Conservation (phyloP, 2,113 vertebrate species). For the Pelecanoides urinatrix region DNA sequence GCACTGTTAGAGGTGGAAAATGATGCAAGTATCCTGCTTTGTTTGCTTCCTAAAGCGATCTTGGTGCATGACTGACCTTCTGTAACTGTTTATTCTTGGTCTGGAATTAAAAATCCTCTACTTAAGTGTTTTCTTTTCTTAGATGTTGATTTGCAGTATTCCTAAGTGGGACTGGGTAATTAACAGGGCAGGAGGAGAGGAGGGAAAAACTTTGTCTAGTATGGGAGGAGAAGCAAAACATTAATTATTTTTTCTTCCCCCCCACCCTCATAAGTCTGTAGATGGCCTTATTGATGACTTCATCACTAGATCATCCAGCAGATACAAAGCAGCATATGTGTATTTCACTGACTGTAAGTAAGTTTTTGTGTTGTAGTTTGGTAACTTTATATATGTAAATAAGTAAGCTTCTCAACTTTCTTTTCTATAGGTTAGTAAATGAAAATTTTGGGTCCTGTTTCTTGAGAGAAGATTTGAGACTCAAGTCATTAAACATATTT, state of each 20-base stretch:
- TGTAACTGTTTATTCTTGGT: neutral
- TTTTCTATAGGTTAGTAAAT: neutral
- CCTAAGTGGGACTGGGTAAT: neutral
- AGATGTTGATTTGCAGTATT: neutral
- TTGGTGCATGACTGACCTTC: neutral
- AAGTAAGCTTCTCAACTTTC: neutral
- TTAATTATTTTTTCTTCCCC: neutral
- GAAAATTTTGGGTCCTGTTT: neutral
- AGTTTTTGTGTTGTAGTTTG: neutral
- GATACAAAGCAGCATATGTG: conserved; percentile 92
- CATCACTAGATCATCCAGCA: conserved; percentile 81
- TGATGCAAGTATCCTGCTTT: neutral
- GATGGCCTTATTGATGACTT: conserved; percentile 91
- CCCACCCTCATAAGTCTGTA: conserved; percentile 77
- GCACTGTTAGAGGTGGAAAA: neutral
- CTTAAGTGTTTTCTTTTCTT: neutral
- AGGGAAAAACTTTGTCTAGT: neutral
- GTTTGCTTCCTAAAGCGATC: neutral
- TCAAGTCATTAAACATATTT: neutral
- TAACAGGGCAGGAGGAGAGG: neutral
- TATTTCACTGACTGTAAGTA: conserved; percentile 98
- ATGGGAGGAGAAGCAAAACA: neutral
- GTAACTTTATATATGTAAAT: neutral
- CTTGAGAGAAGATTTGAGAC: neutral
- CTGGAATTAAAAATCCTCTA: neutral